These are phyloP conservation scores for Syngnathus typhle DNA, from an alignment of 2,113 vertebrate species.

Conservation along the genomic window DNA sequence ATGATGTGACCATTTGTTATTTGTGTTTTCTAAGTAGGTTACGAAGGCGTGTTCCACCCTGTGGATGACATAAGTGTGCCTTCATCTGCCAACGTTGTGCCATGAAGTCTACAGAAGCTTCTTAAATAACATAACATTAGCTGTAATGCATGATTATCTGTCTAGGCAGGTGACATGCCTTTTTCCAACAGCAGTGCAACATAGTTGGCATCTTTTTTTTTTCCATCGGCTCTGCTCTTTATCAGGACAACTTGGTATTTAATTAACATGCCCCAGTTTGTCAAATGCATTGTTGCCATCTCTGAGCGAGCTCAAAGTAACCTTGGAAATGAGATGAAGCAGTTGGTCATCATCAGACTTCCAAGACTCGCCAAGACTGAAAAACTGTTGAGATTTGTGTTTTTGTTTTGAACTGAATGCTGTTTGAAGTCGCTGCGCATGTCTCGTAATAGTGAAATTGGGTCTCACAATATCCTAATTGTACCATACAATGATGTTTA, in stretches of 20 bases:
- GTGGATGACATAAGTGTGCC: too few relatives aligned
- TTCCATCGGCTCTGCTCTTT: background rate
- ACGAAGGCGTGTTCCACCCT: background rate
- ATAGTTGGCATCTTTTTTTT: background rate
- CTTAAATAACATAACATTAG: background rate
- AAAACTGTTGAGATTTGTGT: background rate
- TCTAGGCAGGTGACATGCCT: background rate
- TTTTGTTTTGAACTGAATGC: background rate
- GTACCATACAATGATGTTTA: background rate
- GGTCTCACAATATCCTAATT: background rate
- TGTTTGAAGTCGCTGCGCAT: background rate
- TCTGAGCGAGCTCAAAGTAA: background rate
- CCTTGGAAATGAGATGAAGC: background rate
- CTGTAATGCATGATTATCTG: background rate
- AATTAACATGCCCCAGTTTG: background rate
- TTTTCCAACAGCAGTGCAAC: background rate
- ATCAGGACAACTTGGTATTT: background rate
- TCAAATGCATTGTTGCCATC: background rate
- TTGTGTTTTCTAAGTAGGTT: slow-evolving; percentile 1
- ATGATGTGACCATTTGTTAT: slow-evolving; percentile 42
- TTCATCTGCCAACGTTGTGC: too few relatives aligned
- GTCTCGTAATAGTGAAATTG: background rate
- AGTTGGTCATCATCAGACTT: background rate
- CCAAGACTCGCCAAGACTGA: too few relatives aligned
- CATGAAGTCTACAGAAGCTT: too few relatives aligned